phyloP scores from a whole-genome alignment of 2,113 vertebrate genomes.

The Dipodomys ordii region DNA sequence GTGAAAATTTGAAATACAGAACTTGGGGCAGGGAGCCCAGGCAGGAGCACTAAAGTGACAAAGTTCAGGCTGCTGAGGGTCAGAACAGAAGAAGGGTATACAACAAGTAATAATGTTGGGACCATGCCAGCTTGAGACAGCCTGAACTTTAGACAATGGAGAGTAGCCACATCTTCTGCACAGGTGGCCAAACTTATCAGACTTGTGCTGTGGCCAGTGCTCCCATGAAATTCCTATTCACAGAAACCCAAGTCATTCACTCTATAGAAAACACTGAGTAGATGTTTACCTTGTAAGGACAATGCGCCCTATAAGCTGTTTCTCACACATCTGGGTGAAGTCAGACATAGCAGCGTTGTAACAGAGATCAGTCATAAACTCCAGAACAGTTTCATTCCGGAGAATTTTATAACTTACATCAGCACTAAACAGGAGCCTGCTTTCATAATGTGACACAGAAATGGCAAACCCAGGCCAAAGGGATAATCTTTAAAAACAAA shows the following conservation, averaged over 20 bases:
- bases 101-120: not conserved
- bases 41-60: not conserved
- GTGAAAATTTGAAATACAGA: not conserved
- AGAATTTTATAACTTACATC: slow-evolving; percentile 86
- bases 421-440: slow-evolving; percentile 75
- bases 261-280: not conserved
- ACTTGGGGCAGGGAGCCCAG: not conserved
- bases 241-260: not conserved
- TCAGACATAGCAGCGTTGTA: not conserved
- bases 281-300: slow-evolving; percentile 85
- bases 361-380: slow-evolving; percentile 82
- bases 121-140: rapidly evolving
- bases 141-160: not conserved
- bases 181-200: not conserved
- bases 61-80: not conserved
- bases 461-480: slow-evolving; percentile 86
- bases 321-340: slow-evolving; percentile 80
- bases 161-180: not conserved
- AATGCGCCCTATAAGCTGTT: slow-evolving; percentile 82
- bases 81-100: rapidly evolving
- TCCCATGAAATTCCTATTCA: not conserved
- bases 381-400: slow-evolving; percentile 84
- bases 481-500: slow-evolving; percentile 75
- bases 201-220: not conserved
- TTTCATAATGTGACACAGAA: slow-evolving; percentile 82